Evolutionary conservation across 2,797 vertebrate species (phyloP), one percentile per base, ranked within the genome.

Genomic region (Simalia tracyae): DNA sequence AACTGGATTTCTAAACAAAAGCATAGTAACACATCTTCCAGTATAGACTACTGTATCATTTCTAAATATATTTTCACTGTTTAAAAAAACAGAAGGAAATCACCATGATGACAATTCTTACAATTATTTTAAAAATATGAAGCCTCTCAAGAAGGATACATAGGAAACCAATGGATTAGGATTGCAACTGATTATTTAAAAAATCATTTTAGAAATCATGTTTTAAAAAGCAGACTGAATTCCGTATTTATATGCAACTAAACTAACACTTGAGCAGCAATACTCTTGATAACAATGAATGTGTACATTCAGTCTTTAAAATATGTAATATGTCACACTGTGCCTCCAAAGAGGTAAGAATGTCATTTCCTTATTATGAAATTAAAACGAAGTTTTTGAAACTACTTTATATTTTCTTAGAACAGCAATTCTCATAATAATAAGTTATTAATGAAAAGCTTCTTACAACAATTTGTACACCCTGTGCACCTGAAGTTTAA

Each of bases 301-400:
- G 92, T 94, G 87, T 72, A 95, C 22, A 95, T 59, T 3, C 93
- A 68, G 89, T 86, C 89, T 90, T 94, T 94, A 57, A 87, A 96
- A 24, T 57, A 81, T 3, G 94, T 88, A 31, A 86, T 68, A 54
- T 92, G 94, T 94, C 92, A 85, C 8, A 86, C 88, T 72, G 90
- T 94, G 93, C 91, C 54, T 93, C 84, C 89, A 95, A 91, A 63
- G 84, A 91, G 87, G 86, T 94, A 97, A 97, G 96, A 95, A 96
- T 95, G 87, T 94, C 84, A 95, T 95, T 96, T 95, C 84, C 94
- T 89, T 92, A 81, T 91, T 95, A 88, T 56, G 94, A 96, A 96
- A 97, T 91, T 95, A 96, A 81, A 95, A 89, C 94, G 93, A 97
- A 97, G 96, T 98, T 97, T 96, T 93, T 95, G 61, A 86, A 97